Evolutionary conservation across 2,113 vertebrate species (phyloP).

Genomic region (Peucedramus taeniatus): DNA sequence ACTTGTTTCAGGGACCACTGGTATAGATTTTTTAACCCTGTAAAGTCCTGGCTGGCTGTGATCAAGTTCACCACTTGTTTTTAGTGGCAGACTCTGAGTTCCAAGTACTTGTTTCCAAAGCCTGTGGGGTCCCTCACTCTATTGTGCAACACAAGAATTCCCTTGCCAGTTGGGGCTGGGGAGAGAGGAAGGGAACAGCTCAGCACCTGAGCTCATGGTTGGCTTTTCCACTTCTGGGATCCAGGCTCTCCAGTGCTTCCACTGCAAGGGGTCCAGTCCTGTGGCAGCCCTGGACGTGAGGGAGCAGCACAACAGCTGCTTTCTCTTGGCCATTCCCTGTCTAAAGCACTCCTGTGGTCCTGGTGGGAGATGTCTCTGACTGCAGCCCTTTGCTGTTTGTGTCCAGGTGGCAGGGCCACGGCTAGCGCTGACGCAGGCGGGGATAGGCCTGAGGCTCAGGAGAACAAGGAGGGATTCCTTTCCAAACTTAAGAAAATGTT

Average conservation of each 20-base stretch:
- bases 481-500: conserved; percentile 92
- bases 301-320: not conserved
- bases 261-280: not conserved
- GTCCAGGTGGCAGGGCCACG: conserved; percentile 86
- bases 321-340: not conserved
- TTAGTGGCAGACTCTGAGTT: not conserved
- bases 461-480: conserved; percentile 86
- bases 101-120: not conserved
- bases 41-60: not conserved
- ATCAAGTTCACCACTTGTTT: not conserved
- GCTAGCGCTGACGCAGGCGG: conserved; percentile 75
- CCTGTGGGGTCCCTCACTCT: not conserved
- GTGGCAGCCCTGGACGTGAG: rapidly evolving
- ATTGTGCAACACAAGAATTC: not conserved
- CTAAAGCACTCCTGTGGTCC: not conserved
- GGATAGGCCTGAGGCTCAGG: conserved; percentile 78
- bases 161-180: not conserved
- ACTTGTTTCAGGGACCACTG: not conserved
- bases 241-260: not conserved
- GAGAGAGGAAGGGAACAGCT: not conserved
- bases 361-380: conserved; percentile 49
- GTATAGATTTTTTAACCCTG: not conserved
- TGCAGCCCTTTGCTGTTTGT: conserved; percentile 76
- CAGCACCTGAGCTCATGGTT: not conserved
- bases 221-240: not conserved